Conservation (phyloP, 2,888 invertebrate species). For the Drosophila mayaguana region DNA sequence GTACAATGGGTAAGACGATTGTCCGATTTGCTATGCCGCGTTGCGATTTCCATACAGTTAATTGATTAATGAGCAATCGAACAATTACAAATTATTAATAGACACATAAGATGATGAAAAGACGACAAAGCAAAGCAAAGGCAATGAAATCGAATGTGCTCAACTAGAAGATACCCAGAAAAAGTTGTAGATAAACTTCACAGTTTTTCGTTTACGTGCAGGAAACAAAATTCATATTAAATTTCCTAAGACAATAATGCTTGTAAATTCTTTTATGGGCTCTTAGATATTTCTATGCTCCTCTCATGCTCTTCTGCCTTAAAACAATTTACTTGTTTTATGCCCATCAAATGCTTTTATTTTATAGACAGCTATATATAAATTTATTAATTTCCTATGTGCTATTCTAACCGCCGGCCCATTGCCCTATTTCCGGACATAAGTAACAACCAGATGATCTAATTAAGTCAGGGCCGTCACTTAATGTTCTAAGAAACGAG, state of each 20-base stretch:
- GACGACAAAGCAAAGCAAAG: background rate
- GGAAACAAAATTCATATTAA: no score
- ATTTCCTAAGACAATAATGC: no score
- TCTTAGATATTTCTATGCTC: no score
- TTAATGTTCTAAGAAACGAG: constrained; percentile 19
- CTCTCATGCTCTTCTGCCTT: no score
- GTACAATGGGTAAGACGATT: constrained; percentile 30
- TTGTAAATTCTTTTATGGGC: no score
- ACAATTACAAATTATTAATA: constrained; percentile 13
- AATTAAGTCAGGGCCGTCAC: constrained; percentile 32
- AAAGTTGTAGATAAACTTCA: no score
- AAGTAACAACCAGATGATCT: background rate
- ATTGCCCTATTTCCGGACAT: constrained; percentile 11
- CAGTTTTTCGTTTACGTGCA: no score
- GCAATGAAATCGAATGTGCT: background rate
- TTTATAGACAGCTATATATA: background rate
- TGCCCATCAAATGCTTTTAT: background rate
- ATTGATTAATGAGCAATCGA: constrained; percentile 17
- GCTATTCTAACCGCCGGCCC: background rate
- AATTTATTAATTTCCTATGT: background rate
- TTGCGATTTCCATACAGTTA: constrained; percentile 4
- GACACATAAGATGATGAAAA: background rate
- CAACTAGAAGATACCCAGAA: background rate
- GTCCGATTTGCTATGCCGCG: constrained; percentile 7
- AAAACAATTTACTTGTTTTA: background rate